Base-by-base conservation (phyloP, 2,113 vertebrate species). In the Telmatochromis bifrenatus region DNA sequence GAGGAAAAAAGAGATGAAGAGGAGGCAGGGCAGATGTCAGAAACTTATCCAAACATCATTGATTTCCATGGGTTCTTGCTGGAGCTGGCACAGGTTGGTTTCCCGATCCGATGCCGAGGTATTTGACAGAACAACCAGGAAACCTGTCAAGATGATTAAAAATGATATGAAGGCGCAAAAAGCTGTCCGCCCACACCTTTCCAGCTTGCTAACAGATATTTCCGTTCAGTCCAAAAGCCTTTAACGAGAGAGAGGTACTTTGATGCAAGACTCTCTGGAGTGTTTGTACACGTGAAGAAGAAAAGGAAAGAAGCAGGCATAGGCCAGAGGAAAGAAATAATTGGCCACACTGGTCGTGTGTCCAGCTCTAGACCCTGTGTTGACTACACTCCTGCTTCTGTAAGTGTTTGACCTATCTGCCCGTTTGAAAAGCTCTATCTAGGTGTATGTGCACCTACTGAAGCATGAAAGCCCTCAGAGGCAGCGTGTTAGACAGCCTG, bases 1-100 rank as follows among this genome's bases (percentile, higher is more conserved):
- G 87, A 85, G 58, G 19, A 49, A 75, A 19, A 87, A 70, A 77
- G 14, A 42, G 81, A 89, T 82, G 90, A 89, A 88, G 87, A 87
- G 49, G 91, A 93, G 93, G 91, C 83, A 70, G 87, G 89, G 88
- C 91, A 93, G 86, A 91, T 91, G 93, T 91, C 89, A 87, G 84
- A 28, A 90, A 56, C 90, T 89, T 83, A 90, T 91, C 83, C 84
- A 65, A 93, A 93, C 91, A 84, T 88, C 87, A 91, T 91, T 84
- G 94, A 94, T 94, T 92, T 93, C 51, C 83, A 91, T 88, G 39
- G 62, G 19, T 79, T 91, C 88, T 87, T 39, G 37, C 89, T 9
- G 84, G 47, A 86, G 68, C 89, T 37, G 35, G 81, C 70, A 7
- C 42, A 2, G 54, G 55, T 81, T 75, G 62, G 82, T 75, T 84